Percentiles rank a stretch among this genome's conserved stretches.
Evolutionary conservation across 1,140 invertebrate species (phyloP).

Genomic region (Platyscapa corneri): DNA sequence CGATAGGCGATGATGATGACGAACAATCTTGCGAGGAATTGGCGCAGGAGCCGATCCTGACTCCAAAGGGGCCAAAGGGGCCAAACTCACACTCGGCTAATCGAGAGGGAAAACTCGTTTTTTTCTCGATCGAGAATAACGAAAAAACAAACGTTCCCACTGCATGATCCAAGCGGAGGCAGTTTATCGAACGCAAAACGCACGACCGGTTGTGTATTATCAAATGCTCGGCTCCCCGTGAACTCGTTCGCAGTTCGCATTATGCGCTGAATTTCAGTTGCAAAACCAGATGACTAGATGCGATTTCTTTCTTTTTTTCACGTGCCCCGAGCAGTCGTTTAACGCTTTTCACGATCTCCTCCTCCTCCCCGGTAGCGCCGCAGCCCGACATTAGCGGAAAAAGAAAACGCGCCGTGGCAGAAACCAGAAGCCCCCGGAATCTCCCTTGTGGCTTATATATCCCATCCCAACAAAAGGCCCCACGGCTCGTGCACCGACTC

Average conservation of each 20-base stretch:
- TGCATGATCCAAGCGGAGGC: background rate
- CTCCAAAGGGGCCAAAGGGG: background rate
- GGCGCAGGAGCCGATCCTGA: no score
- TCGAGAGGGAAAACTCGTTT: constrained; percentile 4
- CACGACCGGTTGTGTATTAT: constrained; percentile 29
- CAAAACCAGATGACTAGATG: constrained; percentile 24
- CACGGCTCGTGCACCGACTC: constrained; percentile 19
- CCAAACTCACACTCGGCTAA: background rate
- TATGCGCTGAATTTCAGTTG: background rate
- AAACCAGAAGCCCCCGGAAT: constrained; percentile 36
- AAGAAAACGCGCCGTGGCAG: constrained; percentile 28
- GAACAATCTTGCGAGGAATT: no score
- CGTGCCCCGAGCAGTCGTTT: background rate
- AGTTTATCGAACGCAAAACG: background rate
- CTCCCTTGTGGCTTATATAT: constrained; percentile 29
- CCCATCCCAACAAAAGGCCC: constrained; percentile 32
- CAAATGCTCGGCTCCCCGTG: background rate
- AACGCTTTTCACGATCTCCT: constrained; percentile 28
- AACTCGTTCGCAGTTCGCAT: background rate
- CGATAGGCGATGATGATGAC: no score
- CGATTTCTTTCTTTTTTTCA: background rate
- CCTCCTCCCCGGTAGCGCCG: background rate
- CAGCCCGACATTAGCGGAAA: background rate
- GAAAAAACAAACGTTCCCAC: background rate
- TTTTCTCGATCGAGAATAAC: no score